Evolutionary conservation across 2,113 vertebrate species (phyloP).

Genomic region (Centropus bengalensis): DNA sequence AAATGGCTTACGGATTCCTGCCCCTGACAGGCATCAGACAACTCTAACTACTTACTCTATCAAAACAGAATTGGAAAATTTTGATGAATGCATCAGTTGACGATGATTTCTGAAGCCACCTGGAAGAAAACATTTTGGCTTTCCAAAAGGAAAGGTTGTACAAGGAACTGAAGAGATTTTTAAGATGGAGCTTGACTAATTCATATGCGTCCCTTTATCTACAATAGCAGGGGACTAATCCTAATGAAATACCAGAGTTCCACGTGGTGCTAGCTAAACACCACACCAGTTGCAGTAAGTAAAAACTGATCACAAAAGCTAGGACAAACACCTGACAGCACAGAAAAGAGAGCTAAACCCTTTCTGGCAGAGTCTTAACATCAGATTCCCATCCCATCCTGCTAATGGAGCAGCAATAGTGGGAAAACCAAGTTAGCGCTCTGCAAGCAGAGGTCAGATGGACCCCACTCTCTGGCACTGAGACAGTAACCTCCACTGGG

Average conservation of each 20-base stretch:
- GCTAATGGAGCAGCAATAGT: neutral
- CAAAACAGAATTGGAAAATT: neutral
- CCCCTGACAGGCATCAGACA: neutral
- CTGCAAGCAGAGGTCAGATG: neutral
- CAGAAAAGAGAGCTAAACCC: neutral
- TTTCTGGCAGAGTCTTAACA: neutral
- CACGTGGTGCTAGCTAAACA: neutral
- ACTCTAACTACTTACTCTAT: neutral
- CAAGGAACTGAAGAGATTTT: neutral
- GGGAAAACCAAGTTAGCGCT: neutral
- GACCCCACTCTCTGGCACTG: neutral
- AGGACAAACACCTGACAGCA: neutral
- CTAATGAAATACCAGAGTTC: neutral
- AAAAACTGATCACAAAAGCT: neutral
- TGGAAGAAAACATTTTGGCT: neutral
- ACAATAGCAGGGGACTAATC: neutral
- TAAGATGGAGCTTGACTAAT: neutral
- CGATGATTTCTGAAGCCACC: neutral
- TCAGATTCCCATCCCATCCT: neutral
- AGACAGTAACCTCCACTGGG: neutral
- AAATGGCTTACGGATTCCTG: neutral
- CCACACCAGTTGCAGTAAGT: neutral
- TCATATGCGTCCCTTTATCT: neutral
- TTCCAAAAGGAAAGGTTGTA: neutral
- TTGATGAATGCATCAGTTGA: neutral